A percentile compares a stretch with the other conserved stretches of the same genome.
Evolutionary conservation across 2,888 invertebrate genomes (phyloP).

Genomic region (Leucophenga montana): DNA sequence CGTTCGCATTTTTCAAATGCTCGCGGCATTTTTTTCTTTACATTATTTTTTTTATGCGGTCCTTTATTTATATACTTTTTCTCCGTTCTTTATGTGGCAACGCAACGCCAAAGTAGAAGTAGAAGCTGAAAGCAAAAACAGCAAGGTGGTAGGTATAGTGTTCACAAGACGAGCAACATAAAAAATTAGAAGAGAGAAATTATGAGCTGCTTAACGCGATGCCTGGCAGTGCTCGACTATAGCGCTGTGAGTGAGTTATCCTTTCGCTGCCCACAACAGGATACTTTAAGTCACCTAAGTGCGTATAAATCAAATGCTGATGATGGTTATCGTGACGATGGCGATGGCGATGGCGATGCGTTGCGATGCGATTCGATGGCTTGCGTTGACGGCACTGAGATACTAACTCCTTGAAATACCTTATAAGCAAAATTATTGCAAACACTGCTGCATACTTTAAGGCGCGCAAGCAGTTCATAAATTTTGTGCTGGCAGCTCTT

Average conservation of each 20-base stretch:
- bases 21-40: not conserved
- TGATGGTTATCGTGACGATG: not conserved
- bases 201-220: constrained; percentile 44
- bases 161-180: constrained; percentile 1
- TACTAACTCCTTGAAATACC: not conserved
- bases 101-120: too few species aligned
- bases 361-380: not conserved
- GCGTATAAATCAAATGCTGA: constrained; percentile 51
- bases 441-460: constrained; percentile 5
- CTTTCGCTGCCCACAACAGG: constrained; percentile 37
- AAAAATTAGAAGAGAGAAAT: constrained; percentile 36
- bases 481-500: not conserved
- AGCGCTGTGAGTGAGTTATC: not conserved
- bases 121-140: too few species aligned
- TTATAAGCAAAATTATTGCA: constrained; percentile 12
- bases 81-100: too few species aligned
- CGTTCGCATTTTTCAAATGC: not conserved
- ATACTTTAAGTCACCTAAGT: constrained; percentile 56
- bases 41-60: too few species aligned
- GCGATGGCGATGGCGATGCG: not conserved
- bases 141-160: not conserved
- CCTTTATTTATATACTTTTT: too few species aligned
- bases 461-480: constrained; percentile 1
- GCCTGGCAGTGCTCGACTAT: not conserved
- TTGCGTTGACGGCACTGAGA: not conserved